Percentiles rank a stretch among this genome's conserved stretches.
phyloP scores from a whole-genome alignment of 2,888 invertebrate species.

The Labia minor region DNA sequence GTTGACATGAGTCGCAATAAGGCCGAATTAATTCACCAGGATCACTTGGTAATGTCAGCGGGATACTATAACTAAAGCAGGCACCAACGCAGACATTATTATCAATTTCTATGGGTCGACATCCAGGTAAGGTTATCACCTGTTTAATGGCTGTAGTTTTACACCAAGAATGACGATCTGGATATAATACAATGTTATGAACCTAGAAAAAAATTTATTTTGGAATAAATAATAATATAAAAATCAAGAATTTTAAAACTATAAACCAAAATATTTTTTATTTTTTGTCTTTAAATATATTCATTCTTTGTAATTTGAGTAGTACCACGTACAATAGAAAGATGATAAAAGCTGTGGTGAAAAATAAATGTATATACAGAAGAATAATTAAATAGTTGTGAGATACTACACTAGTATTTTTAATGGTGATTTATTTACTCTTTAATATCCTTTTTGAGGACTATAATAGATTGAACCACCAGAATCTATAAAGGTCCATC shows the following conservation, averaged over 20 bases:
- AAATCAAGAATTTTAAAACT: background rate
- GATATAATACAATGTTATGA: slow-evolving; percentile 57
- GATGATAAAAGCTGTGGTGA: too few species aligned
- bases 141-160: slow-evolving; percentile 56
- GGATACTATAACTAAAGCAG: slow-evolving; percentile 59
- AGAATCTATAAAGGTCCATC: too few species aligned
- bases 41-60: slow-evolving; percentile 53
- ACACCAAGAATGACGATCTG: slow-evolving; percentile 60
- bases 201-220: slow-evolving; percentile 38
- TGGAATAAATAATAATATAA: slow-evolving; percentile 13
- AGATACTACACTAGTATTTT: too few species aligned
- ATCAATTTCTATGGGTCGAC: slow-evolving; percentile 51
- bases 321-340: too few species aligned
- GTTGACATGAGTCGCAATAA: slow-evolving; percentile 60
- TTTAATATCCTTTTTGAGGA: too few species aligned
- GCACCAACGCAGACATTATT: slow-evolving; percentile 62
- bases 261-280: too few species aligned
- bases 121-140: slow-evolving; percentile 53
- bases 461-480: too few species aligned
- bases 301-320: too few species aligned
- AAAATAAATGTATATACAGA: too few species aligned
- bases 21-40: slow-evolving; percentile 52
- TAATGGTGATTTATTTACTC: too few species aligned
- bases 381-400: too few species aligned
- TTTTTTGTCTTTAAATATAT: too few species aligned